Evolutionary conservation across 2,888 invertebrate species (phyloP), one percentile per base, ranked within the genome.

Genomic region (Agonum fuliginosum): DNA sequence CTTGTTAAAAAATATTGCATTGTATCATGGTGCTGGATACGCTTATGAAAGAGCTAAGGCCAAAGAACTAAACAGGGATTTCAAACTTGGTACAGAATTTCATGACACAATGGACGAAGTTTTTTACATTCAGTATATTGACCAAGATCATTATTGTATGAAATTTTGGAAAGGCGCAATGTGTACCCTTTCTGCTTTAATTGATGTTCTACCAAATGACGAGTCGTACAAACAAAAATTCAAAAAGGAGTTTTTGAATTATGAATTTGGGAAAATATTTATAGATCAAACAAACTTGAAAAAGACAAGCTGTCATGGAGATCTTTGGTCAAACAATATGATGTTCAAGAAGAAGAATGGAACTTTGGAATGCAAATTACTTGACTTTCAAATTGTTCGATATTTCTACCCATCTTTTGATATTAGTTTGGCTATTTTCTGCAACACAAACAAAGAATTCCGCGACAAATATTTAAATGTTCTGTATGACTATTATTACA

Each of bases 1-100:
- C 81, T 88, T 89, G 30, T 82, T 90, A 58, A 84, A 85, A 75
- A 86, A 88, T 1, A 80, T 91, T 37, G 88, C 90, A 0, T 87
- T 88, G 80, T 88, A 90, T 79, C 91, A 91, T 77, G 87, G 88
- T 0, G 85, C 87, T 12, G 86, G 88, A 3, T 86, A 90, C 3
- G 83, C 89, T 67, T 89, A 86, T 79, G 90, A 91, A 83, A 85
- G 87, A 78, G 83, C 81, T 8, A 82, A 81, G 78, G 78, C 80
- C 0, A 78, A 81, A 17, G 80, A 81, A 37, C 37, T 80, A n/a
- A 74, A 79, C 6, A 78, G 17, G 17, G 78, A 54, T 17, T 82
- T 81, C 73, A 80, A 71, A 46, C 67, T 84, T 54, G 8, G 43
- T 5, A 80, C 82, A 2, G 79, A 80, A n/a, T 81, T 81, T 76